These are phyloP conservation scores for Isoperla grammatica DNA, from an alignment of 2,888 invertebrate species.

Conservation along the genomic window DNA sequence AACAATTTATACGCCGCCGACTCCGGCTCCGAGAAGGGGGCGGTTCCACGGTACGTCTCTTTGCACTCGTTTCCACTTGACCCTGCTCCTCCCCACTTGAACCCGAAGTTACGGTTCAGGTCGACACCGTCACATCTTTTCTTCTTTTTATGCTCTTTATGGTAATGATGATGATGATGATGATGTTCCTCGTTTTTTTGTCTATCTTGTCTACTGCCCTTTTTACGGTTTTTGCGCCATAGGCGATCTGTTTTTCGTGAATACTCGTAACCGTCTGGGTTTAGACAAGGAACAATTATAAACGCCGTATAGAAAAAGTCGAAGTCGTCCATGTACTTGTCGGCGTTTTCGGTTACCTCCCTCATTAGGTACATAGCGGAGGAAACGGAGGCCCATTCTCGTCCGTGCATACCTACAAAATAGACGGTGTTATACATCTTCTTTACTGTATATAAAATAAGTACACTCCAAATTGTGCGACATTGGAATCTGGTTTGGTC, in stretches of 20 bases:
- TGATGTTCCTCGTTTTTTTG: no score
- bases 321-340: constrained; percentile 50
- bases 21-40: constrained; percentile 84
- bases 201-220: not conserved
- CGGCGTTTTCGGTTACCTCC: constrained; percentile 61
- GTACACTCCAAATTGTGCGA: no score
- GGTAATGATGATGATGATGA: no score
- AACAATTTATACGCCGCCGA: constrained; percentile 59
- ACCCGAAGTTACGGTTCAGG: constrained; percentile 82
- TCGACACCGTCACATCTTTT: constrained; percentile 64
- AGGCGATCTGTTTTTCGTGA: constrained; percentile 59
- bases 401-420: constrained; percentile 67
- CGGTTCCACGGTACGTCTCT: constrained; percentile 72
- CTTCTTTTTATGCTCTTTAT: no score
- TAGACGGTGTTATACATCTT: no score
- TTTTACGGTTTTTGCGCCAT: constrained; percentile 74
- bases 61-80: constrained; percentile 79
- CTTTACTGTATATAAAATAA: no score
- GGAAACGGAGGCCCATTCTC: constrained; percentile 86
- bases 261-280: constrained; percentile 86
- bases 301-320: constrained; percentile 52
- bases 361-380: constrained; percentile 71
- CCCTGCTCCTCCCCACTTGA: constrained; percentile 81
- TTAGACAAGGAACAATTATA: constrained; percentile 66
- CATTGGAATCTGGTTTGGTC: no score